Base-by-base conservation (phyloP, 2,888 invertebrate genomes). In the Mythimna vitellina region DNA sequence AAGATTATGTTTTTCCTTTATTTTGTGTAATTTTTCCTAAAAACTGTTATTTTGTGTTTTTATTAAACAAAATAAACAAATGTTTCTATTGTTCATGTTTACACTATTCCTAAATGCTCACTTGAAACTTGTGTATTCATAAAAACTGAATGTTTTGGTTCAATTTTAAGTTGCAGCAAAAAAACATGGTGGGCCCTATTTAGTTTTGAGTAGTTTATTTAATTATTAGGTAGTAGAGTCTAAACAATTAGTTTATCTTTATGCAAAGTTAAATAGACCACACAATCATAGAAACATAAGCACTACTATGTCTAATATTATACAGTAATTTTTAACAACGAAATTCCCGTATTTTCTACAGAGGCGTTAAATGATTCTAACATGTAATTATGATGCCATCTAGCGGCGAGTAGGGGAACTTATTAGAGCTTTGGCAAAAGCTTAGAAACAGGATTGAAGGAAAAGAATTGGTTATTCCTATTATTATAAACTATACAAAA, bases 361-460 rank as follows among this genome's bases (percentile, higher is more conserved):
- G 6, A 65, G 38, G 12, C 12, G 35, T 32, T 12, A 54, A 63
- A 38, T 29, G 32, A 70, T 65, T 70, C 78, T 67, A 78, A 63
- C 65, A 63, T 78, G 5, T 70, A 69, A 83, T 83, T 57, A 62
- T 72, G 86, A 64, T 89, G 89, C 90, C 91, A 93, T 92, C 95
- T 94, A 88, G 89, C 86, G 90, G 77, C 75, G 90, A 93, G 93
- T 95, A 93, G 95, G 74, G 7, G 73, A 86, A 89, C 72, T 72
- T 70, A 46, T 17, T 20, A 4, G 32, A 70, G 67, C 61, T 71
- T 72, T 68, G 9, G 8, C 10, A 29, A 54, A 68, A 82, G 63
- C 54, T 84, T 69, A n/a, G 60, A 32, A 25, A 54, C 63, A 32
- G 29, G 20, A n/a, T n/a, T 7, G 17, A 51, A 10, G 0, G 10